These are phyloP conservation scores for Theristicus caerulescens DNA, from an alignment of 2,113 vertebrate species.

Conservation along the genomic window DNA sequence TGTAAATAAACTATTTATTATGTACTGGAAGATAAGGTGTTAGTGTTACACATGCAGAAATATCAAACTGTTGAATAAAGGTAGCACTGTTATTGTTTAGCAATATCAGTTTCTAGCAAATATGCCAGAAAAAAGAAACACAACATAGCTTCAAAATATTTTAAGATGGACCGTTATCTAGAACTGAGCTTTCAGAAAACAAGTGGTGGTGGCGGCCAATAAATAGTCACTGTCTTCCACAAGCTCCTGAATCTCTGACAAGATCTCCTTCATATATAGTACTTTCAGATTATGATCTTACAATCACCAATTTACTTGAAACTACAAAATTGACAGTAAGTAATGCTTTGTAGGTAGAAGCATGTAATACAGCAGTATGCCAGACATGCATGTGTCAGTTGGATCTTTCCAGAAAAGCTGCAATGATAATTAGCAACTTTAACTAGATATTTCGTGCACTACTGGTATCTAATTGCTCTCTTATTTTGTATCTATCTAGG, in stretches of 20 bases:
- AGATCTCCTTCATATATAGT: neutral
- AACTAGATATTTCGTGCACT: neutral
- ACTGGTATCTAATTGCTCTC: neutral
- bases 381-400: neutral
- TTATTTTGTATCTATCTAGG: slow-evolving; percentile 72
- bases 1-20: neutral
- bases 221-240: neutral
- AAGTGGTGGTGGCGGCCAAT: neutral
- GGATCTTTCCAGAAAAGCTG: neutral
- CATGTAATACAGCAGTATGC: neutral
- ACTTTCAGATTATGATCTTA: neutral
- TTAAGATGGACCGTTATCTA: neutral
- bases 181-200: neutral
- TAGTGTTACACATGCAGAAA: neutral
- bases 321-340: neutral
- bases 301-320: neutral
- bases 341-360: neutral
- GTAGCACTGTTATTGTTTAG: neutral
- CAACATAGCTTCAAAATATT: neutral
- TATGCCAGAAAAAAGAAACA: neutral
- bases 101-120: neutral
- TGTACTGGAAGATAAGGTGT: neutral
- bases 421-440: neutral
- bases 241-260: neutral
- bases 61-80: neutral